Evolutionary conservation across 2,113 vertebrate genomes (phyloP), one percentile per base, ranked within the genome.

Genomic region (Protomyctophum bolini): DNA sequence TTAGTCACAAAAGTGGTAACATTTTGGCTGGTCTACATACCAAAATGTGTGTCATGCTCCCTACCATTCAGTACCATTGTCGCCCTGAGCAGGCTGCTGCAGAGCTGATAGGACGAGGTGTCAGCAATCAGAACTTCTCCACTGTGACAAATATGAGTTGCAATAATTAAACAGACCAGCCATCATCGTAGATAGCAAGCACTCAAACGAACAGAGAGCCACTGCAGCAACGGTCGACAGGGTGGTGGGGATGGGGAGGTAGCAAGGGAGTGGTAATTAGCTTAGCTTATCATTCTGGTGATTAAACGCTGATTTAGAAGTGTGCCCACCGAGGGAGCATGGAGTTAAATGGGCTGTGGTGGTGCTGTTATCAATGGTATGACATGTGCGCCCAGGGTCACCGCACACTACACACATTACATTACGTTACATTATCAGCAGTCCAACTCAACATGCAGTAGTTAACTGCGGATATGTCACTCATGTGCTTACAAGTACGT

Each of bases 271-370:
- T 80, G 77, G 69, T 84, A 82, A 89, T 87, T 88, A 87, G 87
- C 77, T 73, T 51, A 73, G 70, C 82, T 82, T 86, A 83, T 87
- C 82, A 75, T 82, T 81, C 57, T 66, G 70, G 81, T 85, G 82
- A 89, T 89, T 88, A 89, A 84, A 84, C 79, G 75, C 74, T 85
- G 86, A 91, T 91, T 88, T 88, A 83, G 76, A 79, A 76, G 82
- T 45, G 11, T 68, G 83, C 83, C 82, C 72, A 7, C 33, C 3
- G 66, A 68, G 60, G 68, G 10, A 75, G 67, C 55, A 21, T 60
- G 28, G 73, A 72, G 86, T 80, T 81, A 70, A 86, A 87, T 81
- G 75, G 69, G 72, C 67, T 81, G 82, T 62, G 15, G 58, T 71
- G 62, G 58, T 71, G 62, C 68, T 78, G 76, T 85, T 81, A 73